phyloP scores from a whole-genome alignment of 2,888 invertebrate genomes.

The Drosophila pseudotalamancana region DNA sequence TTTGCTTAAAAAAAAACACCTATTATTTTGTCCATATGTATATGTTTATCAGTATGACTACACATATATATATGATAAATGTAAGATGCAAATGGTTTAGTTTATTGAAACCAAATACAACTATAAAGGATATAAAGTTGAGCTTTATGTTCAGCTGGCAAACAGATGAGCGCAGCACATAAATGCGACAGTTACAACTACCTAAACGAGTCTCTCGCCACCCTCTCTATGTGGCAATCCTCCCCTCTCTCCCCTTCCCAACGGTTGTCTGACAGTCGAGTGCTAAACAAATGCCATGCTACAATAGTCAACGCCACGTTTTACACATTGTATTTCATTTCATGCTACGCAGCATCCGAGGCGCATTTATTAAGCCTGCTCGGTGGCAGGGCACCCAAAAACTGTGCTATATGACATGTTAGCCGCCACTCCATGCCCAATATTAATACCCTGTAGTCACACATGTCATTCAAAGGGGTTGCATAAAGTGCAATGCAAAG shows the following conservation, averaged over 20 bases:
- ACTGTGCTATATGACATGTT: slow-evolving; percentile 27
- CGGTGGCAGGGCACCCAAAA: slow-evolving; percentile 31
- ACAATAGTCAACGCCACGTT: slow-evolving; percentile 65
- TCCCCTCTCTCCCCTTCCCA: neutral
- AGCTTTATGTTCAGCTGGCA: slow-evolving; percentile 15
- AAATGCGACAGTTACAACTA: slow-evolving; percentile 15
- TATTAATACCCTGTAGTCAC: slow-evolving; percentile 4
- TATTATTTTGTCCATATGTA: too few relatives aligned
- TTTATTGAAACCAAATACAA: slow-evolving; percentile 27
- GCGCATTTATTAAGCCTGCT: slow-evolving; percentile 55
- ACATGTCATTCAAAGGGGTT: neutral
- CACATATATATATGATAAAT: neutral
- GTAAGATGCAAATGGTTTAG: slow-evolving; percentile 5
- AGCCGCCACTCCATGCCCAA: slow-evolving; percentile 18
- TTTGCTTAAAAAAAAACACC: too few relatives aligned
- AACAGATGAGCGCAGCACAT: slow-evolving; percentile 27
- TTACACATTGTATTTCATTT: slow-evolving; percentile 72
- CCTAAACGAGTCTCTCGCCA: neutral
- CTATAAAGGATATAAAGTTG: slow-evolving; percentile 15
- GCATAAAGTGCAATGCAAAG: too few relatives aligned
- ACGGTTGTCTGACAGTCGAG: neutral
- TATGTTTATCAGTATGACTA: too few relatives aligned
- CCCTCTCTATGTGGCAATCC: neutral
- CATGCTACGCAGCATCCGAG: slow-evolving; percentile 46
- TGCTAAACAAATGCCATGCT: slow-evolving; percentile 58